Conservation (phyloP, 2,888 invertebrate genomes). For the Loripinus fragilis region DNA sequence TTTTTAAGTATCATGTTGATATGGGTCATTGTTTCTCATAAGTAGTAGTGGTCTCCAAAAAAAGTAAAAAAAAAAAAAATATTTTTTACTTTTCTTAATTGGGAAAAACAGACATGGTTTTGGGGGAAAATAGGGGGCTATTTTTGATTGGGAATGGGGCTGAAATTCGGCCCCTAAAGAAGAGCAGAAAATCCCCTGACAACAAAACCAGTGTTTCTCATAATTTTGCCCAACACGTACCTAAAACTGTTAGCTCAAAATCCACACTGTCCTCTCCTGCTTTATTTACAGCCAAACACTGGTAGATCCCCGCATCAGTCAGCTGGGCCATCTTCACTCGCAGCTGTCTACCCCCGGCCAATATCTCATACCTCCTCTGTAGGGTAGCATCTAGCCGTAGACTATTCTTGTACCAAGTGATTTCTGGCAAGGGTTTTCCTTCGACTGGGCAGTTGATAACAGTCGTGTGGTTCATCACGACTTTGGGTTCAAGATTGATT, state of each 20-base stretch:
- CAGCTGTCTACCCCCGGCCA: constrained; percentile 77
- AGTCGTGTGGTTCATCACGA: constrained; percentile 76
- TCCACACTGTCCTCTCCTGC: constrained; percentile 82
- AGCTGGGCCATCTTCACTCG: constrained; percentile 73
- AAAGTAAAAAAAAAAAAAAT: no score
- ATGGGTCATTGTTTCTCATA: no score
- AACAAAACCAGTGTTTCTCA: no score
- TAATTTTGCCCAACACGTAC: constrained; percentile 47
- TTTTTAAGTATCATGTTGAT: no score
- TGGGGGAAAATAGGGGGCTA: no score
- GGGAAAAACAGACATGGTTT: no score
- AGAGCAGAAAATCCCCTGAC: no score
- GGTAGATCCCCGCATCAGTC: constrained; percentile 79
- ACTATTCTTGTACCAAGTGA: constrained; percentile 79
- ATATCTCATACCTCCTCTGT: constrained; percentile 68
- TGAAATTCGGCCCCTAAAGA: no score
- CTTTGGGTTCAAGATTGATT: constrained; percentile 68
- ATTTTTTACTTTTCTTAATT: no score
- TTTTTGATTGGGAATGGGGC: no score
- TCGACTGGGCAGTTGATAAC: constrained; percentile 80
- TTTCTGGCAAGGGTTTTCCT: constrained; percentile 79
- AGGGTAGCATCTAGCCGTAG: constrained; percentile 68
- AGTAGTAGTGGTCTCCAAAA: no score
- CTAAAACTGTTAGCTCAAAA: constrained; percentile 74
- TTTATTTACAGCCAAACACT: constrained; percentile 84